A percentile compares a stretch with the other conserved stretches of the same genome.
Evolutionary conservation across 2,888 invertebrate genomes (phyloP).

Genomic region (Leptinotarsa peninsularis): DNA sequence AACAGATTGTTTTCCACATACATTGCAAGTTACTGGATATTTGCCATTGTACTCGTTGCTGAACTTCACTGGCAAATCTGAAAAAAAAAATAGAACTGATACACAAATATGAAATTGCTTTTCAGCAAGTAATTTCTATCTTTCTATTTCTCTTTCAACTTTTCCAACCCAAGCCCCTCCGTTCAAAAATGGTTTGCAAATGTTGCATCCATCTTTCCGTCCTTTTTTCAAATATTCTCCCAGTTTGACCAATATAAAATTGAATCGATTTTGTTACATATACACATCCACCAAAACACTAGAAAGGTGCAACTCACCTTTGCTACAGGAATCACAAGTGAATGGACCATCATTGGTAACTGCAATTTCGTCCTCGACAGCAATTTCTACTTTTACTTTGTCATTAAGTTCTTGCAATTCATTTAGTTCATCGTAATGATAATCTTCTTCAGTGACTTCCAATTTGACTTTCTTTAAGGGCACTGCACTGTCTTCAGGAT

Average conservation of each 20-base stretch:
- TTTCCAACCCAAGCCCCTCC: too few species aligned
- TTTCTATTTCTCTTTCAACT: too few species aligned
- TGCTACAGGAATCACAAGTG: not conserved
- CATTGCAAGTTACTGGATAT: not conserved
- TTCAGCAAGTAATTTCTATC: too few species aligned
- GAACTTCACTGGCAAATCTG: not conserved
- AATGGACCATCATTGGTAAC: not conserved
- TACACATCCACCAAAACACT: not conserved
- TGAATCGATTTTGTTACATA: too few species aligned
- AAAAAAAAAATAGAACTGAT: not conserved
- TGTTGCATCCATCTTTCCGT: too few species aligned
- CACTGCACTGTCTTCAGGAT: not conserved
- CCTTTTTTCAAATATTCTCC: too few species aligned
- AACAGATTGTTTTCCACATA: slow-evolving; percentile 3
- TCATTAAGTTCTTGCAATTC: not conserved
- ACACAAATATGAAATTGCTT: too few species aligned
- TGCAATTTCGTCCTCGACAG: not conserved
- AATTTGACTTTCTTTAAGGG: not conserved
- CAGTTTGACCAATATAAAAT: too few species aligned
- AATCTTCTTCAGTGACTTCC: not conserved
- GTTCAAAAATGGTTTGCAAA: too few species aligned
- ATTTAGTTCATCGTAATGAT: not conserved
- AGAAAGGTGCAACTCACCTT: not conserved
- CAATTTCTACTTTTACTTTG: not conserved
- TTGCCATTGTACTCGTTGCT: not conserved